Base-by-base conservation (phyloP, 2,888 invertebrate species). In the Dynastes maya region DNA sequence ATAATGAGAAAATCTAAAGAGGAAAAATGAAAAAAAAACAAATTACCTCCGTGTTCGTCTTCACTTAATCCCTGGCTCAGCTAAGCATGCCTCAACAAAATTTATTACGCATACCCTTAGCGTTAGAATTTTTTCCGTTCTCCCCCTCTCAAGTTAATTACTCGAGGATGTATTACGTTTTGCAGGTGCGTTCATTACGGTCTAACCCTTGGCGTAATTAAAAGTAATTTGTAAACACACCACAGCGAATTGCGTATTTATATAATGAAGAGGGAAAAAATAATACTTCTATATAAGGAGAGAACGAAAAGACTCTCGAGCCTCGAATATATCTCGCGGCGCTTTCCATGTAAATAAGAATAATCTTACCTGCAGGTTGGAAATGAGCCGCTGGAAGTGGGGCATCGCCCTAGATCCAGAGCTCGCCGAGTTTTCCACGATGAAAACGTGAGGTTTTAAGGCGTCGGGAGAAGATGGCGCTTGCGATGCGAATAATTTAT, bases 351-450 rank as follows among this genome's bases (percentile, higher is more conserved):
- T 51, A 76, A 76, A 64, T 65, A 51, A 61, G 53, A 72, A 72
- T 72, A 55, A 51, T 88, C 93, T 93, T 92, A 94, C 94, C 94
- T 94, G 93, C 86, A 94, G 89, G 86, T 92, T 93, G 85, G 92
- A 91, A 86, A 94, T 91, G 85, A 94, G 90, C 86, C 91, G 91
- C 88, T 92, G 92, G 87, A 94, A 92, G 88, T 94, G 93, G 83
- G 94, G 94, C 90, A 93, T 89, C 82, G 90, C 88, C 80, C 91
- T 89, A 81, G 90, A 89, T 72, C 90, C 91, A 16, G 91, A 91
- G 85, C 90, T 91, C 77, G 90, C 85, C 70, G 88, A 86, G 13
- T 89, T 88, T 79, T 86, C 89, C 85, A 86, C 90, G 72, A 74
- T 29, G 85, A 85, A 83, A 78, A 85, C 85, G 61, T 85, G 82